These are phyloP conservation scores for Odontocerum albicorne DNA, from an alignment of 2,888 invertebrate species.

Conservation along the genomic window DNA sequence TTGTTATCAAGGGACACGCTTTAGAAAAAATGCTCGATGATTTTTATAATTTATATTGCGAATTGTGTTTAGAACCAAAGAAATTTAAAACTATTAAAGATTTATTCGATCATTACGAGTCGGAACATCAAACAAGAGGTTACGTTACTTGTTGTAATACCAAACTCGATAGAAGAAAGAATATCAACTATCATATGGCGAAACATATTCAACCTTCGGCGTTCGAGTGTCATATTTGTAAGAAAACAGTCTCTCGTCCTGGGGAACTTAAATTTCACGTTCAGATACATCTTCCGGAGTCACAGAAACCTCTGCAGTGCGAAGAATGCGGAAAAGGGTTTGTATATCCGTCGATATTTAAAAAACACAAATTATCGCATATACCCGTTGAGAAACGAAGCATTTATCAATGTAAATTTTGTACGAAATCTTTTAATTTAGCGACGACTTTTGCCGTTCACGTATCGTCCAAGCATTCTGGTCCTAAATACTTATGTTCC, in stretches of 20 bases:
- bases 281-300: slow-evolving; percentile 1
- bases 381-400: slow-evolving; percentile 18
- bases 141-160: slow-evolving; percentile 2
- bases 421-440: slow-evolving; percentile 9
- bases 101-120: slow-evolving; percentile 3
- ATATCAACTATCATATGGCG: slow-evolving; percentile 8
- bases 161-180: slow-evolving; percentile 2
- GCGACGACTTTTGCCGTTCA: slow-evolving; percentile 3
- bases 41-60: slow-evolving; percentile 7
- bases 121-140: slow-evolving; percentile 1
- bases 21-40: slow-evolving; percentile 4
- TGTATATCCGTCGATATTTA: slow-evolving; percentile 5
- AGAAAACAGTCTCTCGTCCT: slow-evolving; percentile 2
- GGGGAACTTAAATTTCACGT: slow-evolving; percentile 8
- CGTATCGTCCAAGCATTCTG: slow-evolving; percentile 10
- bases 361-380: slow-evolving; percentile 20
- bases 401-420: slow-evolving; percentile 11
- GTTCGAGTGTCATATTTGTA: slow-evolving; percentile 10
- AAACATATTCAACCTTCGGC: slow-evolving; percentile 9
- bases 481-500: slow-evolving; percentile 35
- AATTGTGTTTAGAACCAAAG: neutral
- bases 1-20: neutral
- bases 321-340: slow-evolving; percentile 7
- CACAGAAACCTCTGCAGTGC: slow-evolving; percentile 7
- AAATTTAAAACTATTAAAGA: neutral